phyloP scores from a whole-genome alignment of 2,113 vertebrate genomes.

The Danionella cerebrum region DNA sequence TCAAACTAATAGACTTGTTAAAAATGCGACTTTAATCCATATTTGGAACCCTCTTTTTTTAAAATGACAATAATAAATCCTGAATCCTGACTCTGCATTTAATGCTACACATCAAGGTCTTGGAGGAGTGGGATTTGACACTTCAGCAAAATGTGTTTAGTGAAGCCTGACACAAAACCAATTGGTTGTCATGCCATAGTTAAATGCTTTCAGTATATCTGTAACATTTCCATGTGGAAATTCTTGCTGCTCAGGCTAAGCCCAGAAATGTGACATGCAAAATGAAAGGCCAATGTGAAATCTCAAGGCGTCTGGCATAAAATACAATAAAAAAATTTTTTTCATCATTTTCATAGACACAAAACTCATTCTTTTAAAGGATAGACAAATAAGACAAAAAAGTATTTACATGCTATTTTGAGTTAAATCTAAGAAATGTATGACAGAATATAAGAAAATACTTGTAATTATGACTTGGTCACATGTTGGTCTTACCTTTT shows the following conservation, averaged over 20 bases:
- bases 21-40: too few species aligned
- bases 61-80: too few species aligned
- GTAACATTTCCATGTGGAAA: slow-evolving; percentile 27
- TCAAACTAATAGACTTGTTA: too few species aligned
- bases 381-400: not conserved
- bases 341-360: not conserved
- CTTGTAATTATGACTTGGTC: not conserved
- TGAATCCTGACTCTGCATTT: too few species aligned
- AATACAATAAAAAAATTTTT: too few species aligned
- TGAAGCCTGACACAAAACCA: not conserved
- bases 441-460: not conserved
- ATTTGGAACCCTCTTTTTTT: too few species aligned
- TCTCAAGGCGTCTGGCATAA: too few species aligned
- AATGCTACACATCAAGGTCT: too few species aligned
- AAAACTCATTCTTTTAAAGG: not conserved
- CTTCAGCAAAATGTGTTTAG: not conserved
- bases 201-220: not conserved
- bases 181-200: not conserved
- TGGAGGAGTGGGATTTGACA: not conserved
- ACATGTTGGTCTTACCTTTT: slow-evolving; percentile 82
- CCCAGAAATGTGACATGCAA: slow-evolving; percentile 60
- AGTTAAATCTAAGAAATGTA: not conserved
- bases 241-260: slow-evolving; percentile 46
- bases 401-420: too few species aligned
- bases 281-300: slow-evolving; percentile 37